Conservation (phyloP, 1,140 invertebrate genomes). For the Drosophila parvula region DNA sequence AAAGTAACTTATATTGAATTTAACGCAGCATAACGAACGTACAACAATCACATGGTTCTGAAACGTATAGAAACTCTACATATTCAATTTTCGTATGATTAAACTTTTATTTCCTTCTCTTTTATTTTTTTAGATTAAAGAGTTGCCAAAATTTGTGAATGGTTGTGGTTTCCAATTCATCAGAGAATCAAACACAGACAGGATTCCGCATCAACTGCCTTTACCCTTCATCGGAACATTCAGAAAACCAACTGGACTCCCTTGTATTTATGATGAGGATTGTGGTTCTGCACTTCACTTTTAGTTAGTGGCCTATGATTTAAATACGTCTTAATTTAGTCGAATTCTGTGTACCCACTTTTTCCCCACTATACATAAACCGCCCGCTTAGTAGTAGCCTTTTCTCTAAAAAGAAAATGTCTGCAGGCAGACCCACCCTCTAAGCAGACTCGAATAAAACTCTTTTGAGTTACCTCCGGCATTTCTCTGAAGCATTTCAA, state of each 20-base stretch:
- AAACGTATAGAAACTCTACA: neutral
- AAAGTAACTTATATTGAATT: too few species aligned
- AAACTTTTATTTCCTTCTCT: neutral
- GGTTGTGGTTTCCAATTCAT: conserved; percentile 72
- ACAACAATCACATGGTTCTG: neutral
- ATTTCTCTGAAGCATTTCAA: conserved; percentile 56
- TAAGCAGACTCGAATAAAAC: conserved; percentile 55
- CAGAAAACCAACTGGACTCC: conserved; percentile 27
- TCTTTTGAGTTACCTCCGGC: conserved; percentile 61
- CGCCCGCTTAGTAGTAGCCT: conserved; percentile 58
- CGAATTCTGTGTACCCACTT: conserved; percentile 74
- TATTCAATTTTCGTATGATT: neutral
- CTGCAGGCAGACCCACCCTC: conserved; percentile 74
- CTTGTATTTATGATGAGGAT: conserved; percentile 46
- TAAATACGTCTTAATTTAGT: conserved; percentile 71
- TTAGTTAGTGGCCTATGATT: conserved; percentile 52
- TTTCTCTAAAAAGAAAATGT: conserved; percentile 64
- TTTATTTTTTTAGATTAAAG: conserved; percentile 60
- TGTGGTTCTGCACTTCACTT: conserved; percentile 47
- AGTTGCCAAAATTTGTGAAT: conserved; percentile 80
- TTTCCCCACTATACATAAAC: conserved; percentile 26
- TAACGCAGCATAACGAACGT: neutral
- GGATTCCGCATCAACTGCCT: conserved; percentile 11
- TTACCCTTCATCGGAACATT: conserved; percentile 10
- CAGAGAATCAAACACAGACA: conserved; percentile 40